Evolutionary conservation across 2,888 invertebrate species (phyloP).

Genomic region (Lamproptera curius): DNA sequence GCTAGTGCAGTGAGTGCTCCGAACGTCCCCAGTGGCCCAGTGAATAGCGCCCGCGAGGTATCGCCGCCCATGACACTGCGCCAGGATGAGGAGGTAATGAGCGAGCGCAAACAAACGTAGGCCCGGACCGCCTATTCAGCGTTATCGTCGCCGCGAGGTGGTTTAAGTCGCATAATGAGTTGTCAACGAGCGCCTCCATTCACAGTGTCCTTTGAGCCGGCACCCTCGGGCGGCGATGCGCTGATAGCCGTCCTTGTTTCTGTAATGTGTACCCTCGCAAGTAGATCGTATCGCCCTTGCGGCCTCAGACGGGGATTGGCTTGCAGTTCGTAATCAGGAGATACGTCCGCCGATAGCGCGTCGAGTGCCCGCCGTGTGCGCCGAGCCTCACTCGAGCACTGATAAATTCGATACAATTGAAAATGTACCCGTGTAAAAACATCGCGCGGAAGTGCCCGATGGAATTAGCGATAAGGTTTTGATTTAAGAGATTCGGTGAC

Average conservation of each 20-base stretch:
- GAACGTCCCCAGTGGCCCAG: conserved; percentile 29
- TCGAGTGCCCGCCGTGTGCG: conserved; percentile 8
- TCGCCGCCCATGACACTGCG: conserved; percentile 64
- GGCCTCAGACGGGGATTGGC: conserved; percentile 47
- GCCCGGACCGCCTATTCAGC: conserved; percentile 50
- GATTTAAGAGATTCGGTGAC: conserved; percentile 8
- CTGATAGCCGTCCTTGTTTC: conserved; percentile 71
- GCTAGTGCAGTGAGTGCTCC: conserved; percentile 69
- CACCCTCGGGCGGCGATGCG: conserved; percentile 65
- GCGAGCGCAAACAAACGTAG: conserved; percentile 47
- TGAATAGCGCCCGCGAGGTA: conserved; percentile 56
- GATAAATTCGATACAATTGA: conserved; percentile 14
- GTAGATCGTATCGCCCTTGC: conserved; percentile 50
- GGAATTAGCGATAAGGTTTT: conserved; percentile 13
- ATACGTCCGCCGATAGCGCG: conserved; percentile 26
- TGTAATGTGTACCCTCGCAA: conserved; percentile 59
- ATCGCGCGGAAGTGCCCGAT: conserved; percentile 4
- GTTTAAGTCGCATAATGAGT: conserved; percentile 67
- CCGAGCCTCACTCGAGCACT: conserved; percentile 10
- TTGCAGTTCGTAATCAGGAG: conserved; percentile 45
- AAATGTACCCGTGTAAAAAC: conserved; percentile 3
- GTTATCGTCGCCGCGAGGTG: conserved; percentile 72
- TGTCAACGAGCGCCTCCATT: conserved; percentile 59
- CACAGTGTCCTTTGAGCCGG: conserved; percentile 54
- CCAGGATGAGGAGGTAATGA: conserved; percentile 68